Percentiles rank a stretch among this genome's conserved stretches.
These are phyloP conservation scores for Napeogenes sylphis DNA, from an alignment of 2,888 invertebrate species.

Conservation along the genomic window DNA sequence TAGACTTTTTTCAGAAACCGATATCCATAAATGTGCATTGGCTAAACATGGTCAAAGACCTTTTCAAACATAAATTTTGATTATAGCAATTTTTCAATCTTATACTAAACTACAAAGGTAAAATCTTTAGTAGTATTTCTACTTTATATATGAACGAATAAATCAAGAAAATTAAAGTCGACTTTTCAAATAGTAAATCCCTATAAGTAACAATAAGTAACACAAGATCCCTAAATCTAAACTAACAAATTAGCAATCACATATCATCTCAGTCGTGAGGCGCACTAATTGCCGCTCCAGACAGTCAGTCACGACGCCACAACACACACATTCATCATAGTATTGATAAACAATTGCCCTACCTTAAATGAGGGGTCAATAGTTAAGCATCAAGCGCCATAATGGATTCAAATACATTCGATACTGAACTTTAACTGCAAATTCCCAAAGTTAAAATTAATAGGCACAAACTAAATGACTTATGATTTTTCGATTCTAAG, in stretches of 20 bases:
- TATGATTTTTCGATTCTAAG: background rate
- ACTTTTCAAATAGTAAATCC: too few relatives aligned
- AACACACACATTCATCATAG: slow-evolving; percentile 64
- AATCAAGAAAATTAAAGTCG: too few relatives aligned
- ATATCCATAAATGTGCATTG: too few relatives aligned
- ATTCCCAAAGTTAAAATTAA: background rate
- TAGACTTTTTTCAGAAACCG: too few relatives aligned
- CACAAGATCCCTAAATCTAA: slow-evolving; percentile 11
- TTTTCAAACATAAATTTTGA: too few relatives aligned
- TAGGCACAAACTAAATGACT: background rate
- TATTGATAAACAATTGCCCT: slow-evolving; percentile 77
- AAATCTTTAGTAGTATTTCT: too few relatives aligned
- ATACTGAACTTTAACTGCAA: slow-evolving; percentile 33
- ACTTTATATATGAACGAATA: too few relatives aligned
- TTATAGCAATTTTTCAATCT: too few relatives aligned
- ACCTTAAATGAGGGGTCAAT: slow-evolving; percentile 75
- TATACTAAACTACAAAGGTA: too few relatives aligned
- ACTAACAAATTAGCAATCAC: slow-evolving; percentile 67
- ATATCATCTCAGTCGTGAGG: slow-evolving; percentile 71
- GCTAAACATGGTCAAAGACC: too few relatives aligned
- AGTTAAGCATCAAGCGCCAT: slow-evolving; percentile 40
- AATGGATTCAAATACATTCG: slow-evolving; percentile 22
- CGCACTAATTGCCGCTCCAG: slow-evolving; percentile 63
- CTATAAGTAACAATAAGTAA: too few relatives aligned
- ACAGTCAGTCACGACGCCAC: slow-evolving; percentile 59